These are phyloP conservation scores for Hemitrygon akajei DNA, from an alignment of 2,797 vertebrate species.

Conservation along the genomic window DNA sequence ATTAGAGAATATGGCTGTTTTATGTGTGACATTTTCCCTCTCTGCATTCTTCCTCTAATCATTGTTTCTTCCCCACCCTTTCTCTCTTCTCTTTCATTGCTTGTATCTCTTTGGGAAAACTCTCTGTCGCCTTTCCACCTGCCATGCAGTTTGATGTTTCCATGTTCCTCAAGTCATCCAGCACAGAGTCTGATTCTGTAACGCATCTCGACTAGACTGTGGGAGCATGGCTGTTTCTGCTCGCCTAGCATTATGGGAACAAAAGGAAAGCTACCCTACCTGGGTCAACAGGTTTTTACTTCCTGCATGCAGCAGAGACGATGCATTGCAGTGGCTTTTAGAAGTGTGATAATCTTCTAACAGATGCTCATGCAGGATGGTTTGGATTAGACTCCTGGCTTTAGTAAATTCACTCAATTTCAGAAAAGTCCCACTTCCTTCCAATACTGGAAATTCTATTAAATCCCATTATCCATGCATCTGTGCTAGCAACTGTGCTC, in stretches of 20 bases:
- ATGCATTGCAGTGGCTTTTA: not conserved
- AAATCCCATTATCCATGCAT: not conserved
- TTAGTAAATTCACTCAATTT: not conserved
- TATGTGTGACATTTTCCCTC: not conserved
- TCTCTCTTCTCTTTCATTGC: not conserved
- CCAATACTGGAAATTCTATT: too few relatives aligned
- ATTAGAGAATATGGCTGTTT: not conserved
- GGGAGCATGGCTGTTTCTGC: slow-evolving; percentile 86
- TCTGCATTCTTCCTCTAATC: not conserved
- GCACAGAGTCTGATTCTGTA: not conserved
- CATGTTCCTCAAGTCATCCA: not conserved
- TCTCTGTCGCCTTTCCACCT: not conserved
- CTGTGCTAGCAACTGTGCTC: not conserved
- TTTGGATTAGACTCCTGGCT: not conserved
- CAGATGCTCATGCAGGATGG: not conserved
- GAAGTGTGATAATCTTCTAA: not conserved
- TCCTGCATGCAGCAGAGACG: not conserved
- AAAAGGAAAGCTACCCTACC: slow-evolving; percentile 79
- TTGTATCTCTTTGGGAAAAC: slow-evolving; percentile 7
- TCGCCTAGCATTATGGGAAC: slow-evolving; percentile 92
- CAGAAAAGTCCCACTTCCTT: not conserved
- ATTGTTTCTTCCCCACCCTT: not conserved
- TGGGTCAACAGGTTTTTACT: slow-evolving; percentile 30
- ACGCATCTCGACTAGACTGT: not conserved
- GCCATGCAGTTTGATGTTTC: slow-evolving; percentile 8